Evolutionary conservation across 1,140 invertebrate genomes (phyloP).

Genomic region (Notospermus geniculatus): DNA sequence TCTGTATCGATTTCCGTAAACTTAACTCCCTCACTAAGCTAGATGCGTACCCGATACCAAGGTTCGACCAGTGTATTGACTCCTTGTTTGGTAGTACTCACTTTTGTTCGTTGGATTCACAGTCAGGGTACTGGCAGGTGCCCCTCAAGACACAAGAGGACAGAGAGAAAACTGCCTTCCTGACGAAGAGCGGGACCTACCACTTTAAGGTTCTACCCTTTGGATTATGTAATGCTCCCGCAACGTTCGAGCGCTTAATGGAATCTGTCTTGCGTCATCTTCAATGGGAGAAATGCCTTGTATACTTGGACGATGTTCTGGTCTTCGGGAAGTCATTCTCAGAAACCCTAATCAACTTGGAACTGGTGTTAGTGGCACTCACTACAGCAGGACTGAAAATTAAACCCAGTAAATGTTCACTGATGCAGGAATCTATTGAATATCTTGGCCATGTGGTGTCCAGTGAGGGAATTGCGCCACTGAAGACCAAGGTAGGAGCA

Average conservation of each 20-base stretch:
- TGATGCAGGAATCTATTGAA: slow-evolving; percentile 34
- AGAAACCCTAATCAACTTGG: slow-evolving; percentile 2
- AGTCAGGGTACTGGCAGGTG: slow-evolving; percentile 52
- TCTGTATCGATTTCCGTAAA: slow-evolving; percentile 36
- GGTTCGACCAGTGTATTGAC: slow-evolving; percentile 35
- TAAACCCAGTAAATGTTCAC: slow-evolving; percentile 54
- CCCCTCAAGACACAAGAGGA: slow-evolving; percentile 37
- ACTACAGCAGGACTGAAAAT: slow-evolving; percentile 42
- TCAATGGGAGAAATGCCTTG: too few relatives aligned
- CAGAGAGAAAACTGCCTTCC: slow-evolving; percentile 45
- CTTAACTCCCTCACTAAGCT: slow-evolving; percentile 32
- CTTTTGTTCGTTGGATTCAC: slow-evolving; percentile 31
- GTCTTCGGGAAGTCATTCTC: slow-evolving; percentile 12
- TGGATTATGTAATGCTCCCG: slow-evolving; percentile 10
- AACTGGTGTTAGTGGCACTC: slow-evolving; percentile 8
- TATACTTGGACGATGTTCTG: slow-evolving; percentile 18
- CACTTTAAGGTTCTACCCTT: slow-evolving; percentile 25
- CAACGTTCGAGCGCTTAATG: too few relatives aligned
- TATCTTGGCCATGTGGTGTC: slow-evolving; percentile 29
- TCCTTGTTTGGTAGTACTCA: slow-evolving; percentile 21
- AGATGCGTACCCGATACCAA: slow-evolving; percentile 31
- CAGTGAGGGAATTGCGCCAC: slow-evolving; percentile 23
- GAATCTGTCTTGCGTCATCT: too few relatives aligned
- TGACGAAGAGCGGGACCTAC: slow-evolving; percentile 19
- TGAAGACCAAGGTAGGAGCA: slow-evolving; percentile 29